A percentile compares a stretch with the other conserved stretches of the same genome.
Conservation (phyloP, 2,113 vertebrate genomes). For the Chamaetylas fuelleborni region DNA sequence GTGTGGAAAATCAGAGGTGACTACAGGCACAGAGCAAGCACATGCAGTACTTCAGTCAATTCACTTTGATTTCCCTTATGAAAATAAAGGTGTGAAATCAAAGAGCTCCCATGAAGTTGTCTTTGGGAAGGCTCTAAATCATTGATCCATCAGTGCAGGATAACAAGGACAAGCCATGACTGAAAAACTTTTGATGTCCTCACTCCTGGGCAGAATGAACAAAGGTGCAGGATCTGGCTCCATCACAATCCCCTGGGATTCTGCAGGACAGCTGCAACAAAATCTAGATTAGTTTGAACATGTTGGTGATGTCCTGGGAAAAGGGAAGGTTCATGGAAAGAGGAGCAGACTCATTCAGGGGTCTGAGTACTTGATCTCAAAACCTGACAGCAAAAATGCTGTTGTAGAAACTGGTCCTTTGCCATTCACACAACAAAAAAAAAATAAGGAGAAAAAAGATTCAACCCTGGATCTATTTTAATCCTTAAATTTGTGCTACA, state of each 20-base stretch:
- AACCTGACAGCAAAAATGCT: neutral
- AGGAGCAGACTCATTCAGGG: neutral
- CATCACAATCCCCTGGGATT: neutral
- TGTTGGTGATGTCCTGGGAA: neutral
- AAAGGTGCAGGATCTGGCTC: neutral
- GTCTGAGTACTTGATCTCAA: neutral
- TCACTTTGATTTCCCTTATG: neutral
- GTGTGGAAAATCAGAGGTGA: neutral
- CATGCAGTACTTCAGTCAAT: neutral
- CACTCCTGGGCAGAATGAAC: neutral
- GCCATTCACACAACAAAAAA: rapidly evolving
- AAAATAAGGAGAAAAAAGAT: neutral
- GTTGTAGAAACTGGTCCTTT: neutral
- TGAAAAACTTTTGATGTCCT: neutral
- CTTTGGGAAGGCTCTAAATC: neutral
- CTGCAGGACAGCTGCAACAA: neutral
- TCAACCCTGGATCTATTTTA: neutral
- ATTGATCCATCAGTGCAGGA: neutral
- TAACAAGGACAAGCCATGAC: neutral
- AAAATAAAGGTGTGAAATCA: neutral
- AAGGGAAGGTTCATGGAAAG: neutral
- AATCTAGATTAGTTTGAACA: neutral
- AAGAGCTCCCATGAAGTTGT: neutral
- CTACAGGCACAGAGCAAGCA: neutral
- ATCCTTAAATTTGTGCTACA: rapidly evolving